These are phyloP conservation scores for Plotosus lineatus DNA, from an alignment of 2,113 vertebrate genomes.

Conservation along the genomic window DNA sequence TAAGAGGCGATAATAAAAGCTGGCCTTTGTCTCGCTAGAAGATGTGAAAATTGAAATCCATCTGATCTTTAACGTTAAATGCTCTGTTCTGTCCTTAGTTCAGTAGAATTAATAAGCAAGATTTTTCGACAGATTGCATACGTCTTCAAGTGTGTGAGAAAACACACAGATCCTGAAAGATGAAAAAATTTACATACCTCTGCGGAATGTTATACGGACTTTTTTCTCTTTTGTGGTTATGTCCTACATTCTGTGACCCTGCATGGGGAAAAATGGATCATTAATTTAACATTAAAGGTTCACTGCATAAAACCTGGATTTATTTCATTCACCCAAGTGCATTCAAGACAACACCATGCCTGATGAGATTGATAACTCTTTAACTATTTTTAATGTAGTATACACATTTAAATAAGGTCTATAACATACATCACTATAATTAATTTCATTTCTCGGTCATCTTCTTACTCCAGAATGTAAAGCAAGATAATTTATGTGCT, in stretches of 20 bases:
- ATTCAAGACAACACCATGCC: not conserved
- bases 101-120: not conserved
- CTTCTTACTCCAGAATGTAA: not conserved
- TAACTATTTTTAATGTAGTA: too few species aligned
- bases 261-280: not conserved
- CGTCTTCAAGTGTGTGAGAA: not conserved
- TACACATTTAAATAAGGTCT: not conserved
- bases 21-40: not conserved
- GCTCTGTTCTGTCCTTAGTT: not conserved
- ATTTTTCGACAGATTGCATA: not conserved
- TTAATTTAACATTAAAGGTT: not conserved
- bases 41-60: not conserved
- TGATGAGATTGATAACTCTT: not conserved
- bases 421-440: not conserved
- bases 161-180: not conserved
- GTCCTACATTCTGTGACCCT: not conserved
- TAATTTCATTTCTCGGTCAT: not conserved
- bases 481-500: not conserved
- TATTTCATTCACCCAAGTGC: not conserved
- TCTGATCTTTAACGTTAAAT: not conserved
- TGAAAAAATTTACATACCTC: not conserved
- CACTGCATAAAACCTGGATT: not conserved
- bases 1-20: not conserved
- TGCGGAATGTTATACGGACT: not conserved
- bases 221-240: not conserved